Percentiles rank a stretch among this genome's conserved stretches.
phyloP scores from a whole-genome alignment of 2,888 invertebrate species.

The Diarsia mendica region DNA sequence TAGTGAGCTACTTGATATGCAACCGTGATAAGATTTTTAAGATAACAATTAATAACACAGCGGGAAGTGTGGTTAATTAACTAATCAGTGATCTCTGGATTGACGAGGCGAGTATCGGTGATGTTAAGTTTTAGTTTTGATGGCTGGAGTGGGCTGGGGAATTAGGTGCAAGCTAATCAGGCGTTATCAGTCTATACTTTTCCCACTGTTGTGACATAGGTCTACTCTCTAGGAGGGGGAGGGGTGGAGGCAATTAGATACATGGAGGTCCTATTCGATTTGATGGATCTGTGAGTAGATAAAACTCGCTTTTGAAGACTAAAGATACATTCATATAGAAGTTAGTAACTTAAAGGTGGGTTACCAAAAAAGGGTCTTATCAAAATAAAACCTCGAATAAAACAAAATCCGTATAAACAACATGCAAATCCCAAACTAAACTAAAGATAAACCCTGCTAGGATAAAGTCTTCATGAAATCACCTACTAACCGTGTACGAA shows the following conservation, averaged over 20 bases:
- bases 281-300: no score
- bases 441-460: background rate
- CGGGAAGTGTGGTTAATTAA: constrained; percentile 32
- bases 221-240: no score
- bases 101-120: constrained; percentile 1
- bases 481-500: background rate
- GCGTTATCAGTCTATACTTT: background rate
- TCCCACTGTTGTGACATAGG: background rate
- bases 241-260: no score
- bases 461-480: background rate
- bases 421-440: background rate
- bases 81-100: constrained; percentile 30
- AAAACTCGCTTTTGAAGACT: no score
- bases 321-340: no score
- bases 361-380: no score
- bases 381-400: background rate
- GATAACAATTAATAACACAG: constrained; percentile 49
- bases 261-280: no score
- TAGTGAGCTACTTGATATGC: constrained; percentile 60
- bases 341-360: no score
- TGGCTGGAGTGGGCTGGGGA: background rate
- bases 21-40: constrained; percentile 56
- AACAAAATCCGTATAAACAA: background rate
- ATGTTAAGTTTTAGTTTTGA: background rate
- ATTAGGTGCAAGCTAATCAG: background rate